Evolutionary conservation across 2,113 vertebrate genomes (phyloP).

Genomic region (Vanacampus margaritifer): DNA sequence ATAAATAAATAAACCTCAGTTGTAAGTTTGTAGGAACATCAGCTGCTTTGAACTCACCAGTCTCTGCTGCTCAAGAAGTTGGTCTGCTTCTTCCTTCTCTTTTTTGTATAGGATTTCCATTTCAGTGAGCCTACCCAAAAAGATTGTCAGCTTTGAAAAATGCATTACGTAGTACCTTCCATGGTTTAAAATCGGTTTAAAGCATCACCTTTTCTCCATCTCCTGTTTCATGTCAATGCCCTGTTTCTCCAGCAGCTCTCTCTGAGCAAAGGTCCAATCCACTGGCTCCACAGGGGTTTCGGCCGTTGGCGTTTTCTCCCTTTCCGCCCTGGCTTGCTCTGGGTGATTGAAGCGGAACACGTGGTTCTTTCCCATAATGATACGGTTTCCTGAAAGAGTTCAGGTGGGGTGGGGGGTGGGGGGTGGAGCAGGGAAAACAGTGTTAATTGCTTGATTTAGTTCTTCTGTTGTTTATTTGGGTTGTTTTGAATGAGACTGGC

Average conservation of each 20-base stretch:
- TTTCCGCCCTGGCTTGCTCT: slow-evolving; percentile 93
- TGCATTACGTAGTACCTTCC: neutral
- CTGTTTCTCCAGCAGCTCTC: slow-evolving; percentile 96
- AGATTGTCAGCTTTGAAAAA: slow-evolving; percentile 19
- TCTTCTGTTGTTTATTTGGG: neutral
- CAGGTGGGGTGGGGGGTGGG: neutral
- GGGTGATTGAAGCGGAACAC: slow-evolving; percentile 99
- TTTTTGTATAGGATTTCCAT: slow-evolving; percentile 99
- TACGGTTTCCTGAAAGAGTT: slow-evolving; percentile 85
- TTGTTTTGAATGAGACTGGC: neutral
- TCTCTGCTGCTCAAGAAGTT: slow-evolving; percentile 95
- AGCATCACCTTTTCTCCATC: slow-evolving; percentile 92
- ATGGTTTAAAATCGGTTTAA: neutral
- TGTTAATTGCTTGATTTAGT: neutral
- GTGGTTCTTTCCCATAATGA: slow-evolving; percentile 99
- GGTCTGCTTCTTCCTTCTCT: slow-evolving; percentile 97
- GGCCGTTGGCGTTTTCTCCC: slow-evolving; percentile 93
- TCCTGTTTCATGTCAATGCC: slow-evolving; percentile 99
- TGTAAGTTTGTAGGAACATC: slow-evolving; percentile 3
- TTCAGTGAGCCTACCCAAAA: slow-evolving; percentile 84
- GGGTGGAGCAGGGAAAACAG: neutral
- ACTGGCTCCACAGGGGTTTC: slow-evolving; percentile 98
- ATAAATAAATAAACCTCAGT: slow-evolving; percentile 6
- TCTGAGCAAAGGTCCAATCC: slow-evolving; percentile 98
- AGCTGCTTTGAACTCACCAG: slow-evolving; percentile 79